These are phyloP conservation scores for Melanotaenia nigrans DNA, from an alignment of 2,797 vertebrate species.

Conservation along the genomic window DNA sequence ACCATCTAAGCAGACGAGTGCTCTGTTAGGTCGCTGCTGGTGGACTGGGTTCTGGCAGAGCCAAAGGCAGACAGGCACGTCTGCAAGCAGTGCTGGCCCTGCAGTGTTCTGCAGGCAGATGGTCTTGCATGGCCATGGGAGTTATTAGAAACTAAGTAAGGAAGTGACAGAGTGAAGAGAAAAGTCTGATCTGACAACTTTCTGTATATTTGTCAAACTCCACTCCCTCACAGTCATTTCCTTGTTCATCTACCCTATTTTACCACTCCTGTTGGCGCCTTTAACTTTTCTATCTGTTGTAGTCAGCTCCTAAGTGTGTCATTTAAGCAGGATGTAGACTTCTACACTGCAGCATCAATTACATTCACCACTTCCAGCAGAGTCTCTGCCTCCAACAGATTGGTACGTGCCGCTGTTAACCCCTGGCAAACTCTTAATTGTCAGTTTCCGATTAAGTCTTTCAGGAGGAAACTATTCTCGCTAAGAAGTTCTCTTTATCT, in stretches of 20 bases:
- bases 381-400: conserved; percentile 35
- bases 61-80: conserved; percentile 35
- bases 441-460: conserved; percentile 53
- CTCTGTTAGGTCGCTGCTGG: conserved; percentile 60
- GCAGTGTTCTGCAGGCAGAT: conserved; percentile 46
- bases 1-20: conserved; percentile 45
- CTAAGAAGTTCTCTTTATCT: conserved; percentile 36
- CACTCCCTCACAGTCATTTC: background rate
- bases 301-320: conserved; percentile 17
- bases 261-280: conserved; percentile 26
- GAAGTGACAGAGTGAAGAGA: conserved; percentile 3
- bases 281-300: conserved; percentile 48
- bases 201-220: background rate
- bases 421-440: conserved; percentile 43
- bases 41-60: conserved; percentile 54
- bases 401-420: conserved; percentile 15
- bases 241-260: conserved; percentile 3
- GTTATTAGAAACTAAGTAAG: conserved; percentile 26
- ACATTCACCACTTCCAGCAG: conserved; percentile 17
- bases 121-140: conserved; percentile 34
- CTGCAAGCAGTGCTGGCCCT: conserved; percentile 21
- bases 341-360: conserved; percentile 50
- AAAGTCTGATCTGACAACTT: background rate
- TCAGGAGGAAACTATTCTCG: conserved; percentile 9
- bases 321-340: conserved; percentile 13